Evolutionary conservation across 1,140 invertebrate genomes (phyloP).

Genomic region (Triops longicaudatus): DNA sequence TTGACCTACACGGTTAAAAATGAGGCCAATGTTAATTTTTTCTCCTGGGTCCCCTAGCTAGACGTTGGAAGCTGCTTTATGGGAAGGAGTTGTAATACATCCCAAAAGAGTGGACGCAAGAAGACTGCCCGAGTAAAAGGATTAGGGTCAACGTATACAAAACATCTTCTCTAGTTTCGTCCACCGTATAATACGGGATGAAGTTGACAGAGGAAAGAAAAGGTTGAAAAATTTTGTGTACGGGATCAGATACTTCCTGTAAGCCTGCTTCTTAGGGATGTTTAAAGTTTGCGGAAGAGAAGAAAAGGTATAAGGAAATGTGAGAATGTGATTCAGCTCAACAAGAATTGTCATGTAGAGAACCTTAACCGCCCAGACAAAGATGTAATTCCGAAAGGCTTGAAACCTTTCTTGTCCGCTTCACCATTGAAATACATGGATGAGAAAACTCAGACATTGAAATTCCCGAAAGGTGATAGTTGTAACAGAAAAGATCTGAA

Average conservation of each 20-base stretch:
- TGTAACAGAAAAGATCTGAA: background rate
- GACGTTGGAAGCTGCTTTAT: too few species aligned
- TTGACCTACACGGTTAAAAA: background rate
- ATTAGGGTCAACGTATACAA: slow-evolving; percentile 3
- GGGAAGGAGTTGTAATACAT: background rate
- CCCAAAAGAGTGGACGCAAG: background rate
- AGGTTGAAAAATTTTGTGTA: background rate
- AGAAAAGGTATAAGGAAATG: background rate
- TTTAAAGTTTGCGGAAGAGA: background rate
- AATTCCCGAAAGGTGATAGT: too few species aligned
- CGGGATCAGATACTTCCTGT: background rate
- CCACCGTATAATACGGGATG: background rate
- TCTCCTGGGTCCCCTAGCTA: background rate
- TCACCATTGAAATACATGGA: too few species aligned
- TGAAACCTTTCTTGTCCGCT: too few species aligned
- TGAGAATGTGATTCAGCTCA: background rate
- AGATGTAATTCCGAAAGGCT: too few species aligned
- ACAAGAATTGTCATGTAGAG: background rate
- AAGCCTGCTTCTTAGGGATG: background rate
- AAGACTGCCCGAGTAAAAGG: background rate
- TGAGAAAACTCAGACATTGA: too few species aligned
- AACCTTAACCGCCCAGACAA: background rate
- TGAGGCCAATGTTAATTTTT: background rate
- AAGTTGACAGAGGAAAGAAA: background rate
- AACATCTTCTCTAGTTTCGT: background rate